Percentiles rank a stretch among this genome's conserved stretches.
phyloP scores from a whole-genome alignment of 2,113 vertebrate genomes.

The Rhea pennata region DNA sequence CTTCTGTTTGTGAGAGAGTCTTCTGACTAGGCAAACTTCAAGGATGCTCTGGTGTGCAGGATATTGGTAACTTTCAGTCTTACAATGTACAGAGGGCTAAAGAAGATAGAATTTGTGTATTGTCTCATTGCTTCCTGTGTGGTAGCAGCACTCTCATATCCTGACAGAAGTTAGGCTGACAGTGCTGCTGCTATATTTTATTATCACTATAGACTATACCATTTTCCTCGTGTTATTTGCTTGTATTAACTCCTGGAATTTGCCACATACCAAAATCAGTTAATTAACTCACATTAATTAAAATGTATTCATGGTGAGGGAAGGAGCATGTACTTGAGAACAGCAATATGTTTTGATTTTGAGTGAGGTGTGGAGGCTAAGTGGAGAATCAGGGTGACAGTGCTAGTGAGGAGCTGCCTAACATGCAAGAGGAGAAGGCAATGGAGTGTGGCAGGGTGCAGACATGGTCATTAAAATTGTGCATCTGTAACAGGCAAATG shows the following conservation, averaged over 20 bases:
- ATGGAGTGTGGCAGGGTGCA: rapidly evolving
- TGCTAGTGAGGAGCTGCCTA: background rate
- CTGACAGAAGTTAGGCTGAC: background rate
- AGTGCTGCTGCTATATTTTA: background rate
- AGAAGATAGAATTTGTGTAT: background rate
- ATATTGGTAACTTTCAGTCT: background rate
- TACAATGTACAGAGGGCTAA: background rate
- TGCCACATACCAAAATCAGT: background rate
- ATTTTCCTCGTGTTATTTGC: constrained; percentile 16
- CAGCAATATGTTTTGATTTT: background rate
- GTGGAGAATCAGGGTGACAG: background rate
- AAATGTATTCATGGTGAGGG: background rate
- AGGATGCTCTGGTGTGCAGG: background rate
- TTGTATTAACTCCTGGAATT: background rate
- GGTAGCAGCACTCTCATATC: background rate
- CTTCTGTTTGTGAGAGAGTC: background rate
- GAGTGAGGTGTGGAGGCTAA: background rate
- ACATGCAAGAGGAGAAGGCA: background rate
- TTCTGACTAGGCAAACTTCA: background rate
- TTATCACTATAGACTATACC: background rate
- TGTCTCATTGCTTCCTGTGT: background rate
- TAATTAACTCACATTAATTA: constrained; percentile 45
- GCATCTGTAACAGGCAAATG: background rate
- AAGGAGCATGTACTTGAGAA: background rate
- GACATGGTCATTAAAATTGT: background rate